Percentiles rank a stretch among this genome's conserved stretches.
These are phyloP conservation scores for Galeopterus variegatus DNA, from an alignment of 2,113 vertebrate genomes.

Conservation along the genomic window DNA sequence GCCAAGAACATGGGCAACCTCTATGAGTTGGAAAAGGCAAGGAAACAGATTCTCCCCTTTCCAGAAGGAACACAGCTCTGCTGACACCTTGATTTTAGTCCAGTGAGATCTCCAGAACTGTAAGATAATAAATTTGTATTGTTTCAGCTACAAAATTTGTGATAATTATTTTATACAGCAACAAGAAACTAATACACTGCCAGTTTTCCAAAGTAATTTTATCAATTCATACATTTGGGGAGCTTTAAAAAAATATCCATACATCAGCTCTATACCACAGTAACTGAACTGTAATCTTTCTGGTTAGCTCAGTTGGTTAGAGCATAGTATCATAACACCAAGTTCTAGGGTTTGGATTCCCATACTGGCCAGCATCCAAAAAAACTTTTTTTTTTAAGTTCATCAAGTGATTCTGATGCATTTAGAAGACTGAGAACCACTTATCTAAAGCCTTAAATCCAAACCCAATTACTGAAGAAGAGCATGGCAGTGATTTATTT, in stretches of 20 bases:
- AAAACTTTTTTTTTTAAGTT: neutral
- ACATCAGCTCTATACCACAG: neutral
- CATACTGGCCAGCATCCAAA: too few relatives aligned
- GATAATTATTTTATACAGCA: neutral
- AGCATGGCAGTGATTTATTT: conserved; percentile 45
- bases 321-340: too few relatives aligned
- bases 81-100: neutral
- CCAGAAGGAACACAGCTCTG: neutral
- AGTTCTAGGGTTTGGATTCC: too few relatives aligned
- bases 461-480: neutral
- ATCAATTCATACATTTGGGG: neutral
- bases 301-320: too few relatives aligned
- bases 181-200: neutral
- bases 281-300: neutral
- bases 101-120: neutral
- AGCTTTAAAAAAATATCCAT: neutral
- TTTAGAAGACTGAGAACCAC: neutral
- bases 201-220: conserved; percentile 17
- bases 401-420: neutral
- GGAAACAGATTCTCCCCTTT: neutral
- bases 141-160: neutral
- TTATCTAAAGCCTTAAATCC: conserved; percentile 16
- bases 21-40: neutral
- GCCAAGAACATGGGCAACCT: neutral
- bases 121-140: conserved; percentile 20